Conservation (phyloP, 2,888 invertebrate genomes). For the Lapara coniferarum region DNA sequence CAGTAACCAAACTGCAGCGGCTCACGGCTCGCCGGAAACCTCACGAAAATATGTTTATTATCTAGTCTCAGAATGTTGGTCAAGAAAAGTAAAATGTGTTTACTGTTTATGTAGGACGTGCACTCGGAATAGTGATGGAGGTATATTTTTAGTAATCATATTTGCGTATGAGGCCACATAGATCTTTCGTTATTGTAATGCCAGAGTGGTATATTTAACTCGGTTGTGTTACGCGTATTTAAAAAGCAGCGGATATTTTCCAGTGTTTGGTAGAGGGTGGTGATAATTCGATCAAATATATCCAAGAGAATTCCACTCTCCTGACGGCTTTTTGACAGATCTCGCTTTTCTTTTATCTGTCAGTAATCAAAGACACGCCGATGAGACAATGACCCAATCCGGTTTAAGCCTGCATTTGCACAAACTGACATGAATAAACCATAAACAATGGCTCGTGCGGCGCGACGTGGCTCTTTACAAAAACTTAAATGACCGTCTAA, state of each 20-base stretch:
- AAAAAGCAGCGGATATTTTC: too few relatives aligned
- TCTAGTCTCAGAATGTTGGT: background rate
- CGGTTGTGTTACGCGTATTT: too few relatives aligned
- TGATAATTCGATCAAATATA: too few relatives aligned
- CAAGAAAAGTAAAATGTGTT: background rate
- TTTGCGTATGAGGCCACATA: background rate
- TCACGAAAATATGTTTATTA: background rate
- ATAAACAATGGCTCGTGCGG: background rate
- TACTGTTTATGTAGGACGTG: background rate
- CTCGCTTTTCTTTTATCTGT: too few relatives aligned
- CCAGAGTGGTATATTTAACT: too few relatives aligned
- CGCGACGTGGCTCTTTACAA: background rate
- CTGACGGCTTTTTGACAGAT: too few relatives aligned
- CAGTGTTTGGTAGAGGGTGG: too few relatives aligned
- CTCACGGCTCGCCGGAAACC: background rate
- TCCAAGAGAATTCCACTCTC: too few relatives aligned
- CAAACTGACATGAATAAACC: background rate
- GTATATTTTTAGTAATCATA: background rate
- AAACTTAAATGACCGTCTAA: slow-evolving; percentile 5
- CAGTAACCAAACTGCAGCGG: background rate
- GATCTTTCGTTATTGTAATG: too few relatives aligned
- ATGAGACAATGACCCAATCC: background rate
- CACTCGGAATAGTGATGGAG: background rate
- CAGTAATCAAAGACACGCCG: too few relatives aligned
- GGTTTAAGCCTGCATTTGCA: background rate